These are phyloP conservation scores for Harpegnathos saltator DNA, from an alignment of 1,140 invertebrate species.

Conservation along the genomic window DNA sequence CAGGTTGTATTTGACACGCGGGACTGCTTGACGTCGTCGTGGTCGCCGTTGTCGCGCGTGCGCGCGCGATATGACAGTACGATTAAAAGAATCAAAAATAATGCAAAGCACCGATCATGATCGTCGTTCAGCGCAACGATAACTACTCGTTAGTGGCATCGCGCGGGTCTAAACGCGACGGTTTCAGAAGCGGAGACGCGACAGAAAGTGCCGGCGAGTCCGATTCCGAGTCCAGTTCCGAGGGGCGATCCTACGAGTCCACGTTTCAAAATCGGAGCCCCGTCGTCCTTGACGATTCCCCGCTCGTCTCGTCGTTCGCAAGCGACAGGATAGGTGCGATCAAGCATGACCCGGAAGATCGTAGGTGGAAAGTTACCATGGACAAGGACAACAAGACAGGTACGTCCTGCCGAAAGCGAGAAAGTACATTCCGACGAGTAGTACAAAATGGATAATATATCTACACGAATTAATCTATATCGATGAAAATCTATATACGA, in stretches of 20 bases:
- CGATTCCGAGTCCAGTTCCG: slow-evolving; percentile 34
- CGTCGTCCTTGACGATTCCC: slow-evolving; percentile 7
- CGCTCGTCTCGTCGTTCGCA: background rate
- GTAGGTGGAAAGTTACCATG: background rate
- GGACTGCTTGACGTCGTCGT: background rate
- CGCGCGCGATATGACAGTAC: slow-evolving; percentile 34
- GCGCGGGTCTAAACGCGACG: slow-evolving; percentile 17
- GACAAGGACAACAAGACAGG: slow-evolving; percentile 49
- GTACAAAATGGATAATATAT: no score
- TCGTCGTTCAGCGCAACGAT: slow-evolving; percentile 42
- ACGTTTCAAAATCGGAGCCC: slow-evolving; percentile 29
- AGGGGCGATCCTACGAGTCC: slow-evolving; percentile 43
- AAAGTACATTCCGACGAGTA: slow-evolving; percentile 14
- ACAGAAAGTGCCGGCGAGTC: slow-evolving; percentile 27
- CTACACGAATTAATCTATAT: no score
- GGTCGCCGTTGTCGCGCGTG: background rate
- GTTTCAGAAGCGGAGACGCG: slow-evolving; percentile 15
- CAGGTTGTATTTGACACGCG: background rate
- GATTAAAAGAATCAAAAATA: slow-evolving; percentile 52
- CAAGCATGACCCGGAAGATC: slow-evolving; percentile 31
- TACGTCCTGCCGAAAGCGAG: background rate
- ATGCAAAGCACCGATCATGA: slow-evolving; percentile 68
- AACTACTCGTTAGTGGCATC: slow-evolving; percentile 38
- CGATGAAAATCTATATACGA: no score
- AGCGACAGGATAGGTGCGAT: slow-evolving; percentile 19